Percentiles rank a stretch among this genome's conserved stretches.
These are phyloP conservation scores for Metaphire vulgaris DNA, from an alignment of 1,140 invertebrate species.

Conservation along the genomic window DNA sequence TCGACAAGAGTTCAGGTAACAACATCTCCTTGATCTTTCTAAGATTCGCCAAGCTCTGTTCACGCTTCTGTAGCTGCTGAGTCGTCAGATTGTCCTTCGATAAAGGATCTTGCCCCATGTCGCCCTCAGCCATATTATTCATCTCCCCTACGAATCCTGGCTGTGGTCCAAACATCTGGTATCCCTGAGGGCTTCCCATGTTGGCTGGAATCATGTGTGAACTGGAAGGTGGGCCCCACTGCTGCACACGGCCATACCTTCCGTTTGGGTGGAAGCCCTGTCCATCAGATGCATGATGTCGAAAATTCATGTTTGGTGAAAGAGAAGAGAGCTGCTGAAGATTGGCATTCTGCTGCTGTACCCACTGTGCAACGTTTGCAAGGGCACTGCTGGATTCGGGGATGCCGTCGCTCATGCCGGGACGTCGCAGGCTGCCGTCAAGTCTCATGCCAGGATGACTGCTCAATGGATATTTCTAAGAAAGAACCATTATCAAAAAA, in stretches of 20 bases:
- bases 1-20: no score
- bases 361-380: conserved; percentile 45
- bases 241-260: background rate
- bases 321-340: conserved; percentile 34
- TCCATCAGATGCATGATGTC: background rate
- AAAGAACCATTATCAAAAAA: no score
- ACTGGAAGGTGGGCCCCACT: background rate
- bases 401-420: background rate
- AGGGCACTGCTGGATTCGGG: conserved; percentile 26
- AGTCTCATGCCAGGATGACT: background rate
- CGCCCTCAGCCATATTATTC: background rate
- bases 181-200: background rate
- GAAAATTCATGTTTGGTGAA: background rate
- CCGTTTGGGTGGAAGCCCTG: background rate
- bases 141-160: background rate
- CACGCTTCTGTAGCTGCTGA: conserved; percentile 84
- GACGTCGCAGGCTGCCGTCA: background rate
- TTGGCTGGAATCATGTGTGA: background rate
- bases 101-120: background rate
- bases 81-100: conserved; percentile 87
- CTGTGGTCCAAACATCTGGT: background rate
- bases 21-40: conserved; percentile 86
- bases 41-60: conserved; percentile 82
- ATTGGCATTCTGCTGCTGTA: conserved; percentile 45
- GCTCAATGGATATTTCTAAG: background rate